Conservation (phyloP, 2,888 invertebrate genomes). For the Tipula unca region DNA sequence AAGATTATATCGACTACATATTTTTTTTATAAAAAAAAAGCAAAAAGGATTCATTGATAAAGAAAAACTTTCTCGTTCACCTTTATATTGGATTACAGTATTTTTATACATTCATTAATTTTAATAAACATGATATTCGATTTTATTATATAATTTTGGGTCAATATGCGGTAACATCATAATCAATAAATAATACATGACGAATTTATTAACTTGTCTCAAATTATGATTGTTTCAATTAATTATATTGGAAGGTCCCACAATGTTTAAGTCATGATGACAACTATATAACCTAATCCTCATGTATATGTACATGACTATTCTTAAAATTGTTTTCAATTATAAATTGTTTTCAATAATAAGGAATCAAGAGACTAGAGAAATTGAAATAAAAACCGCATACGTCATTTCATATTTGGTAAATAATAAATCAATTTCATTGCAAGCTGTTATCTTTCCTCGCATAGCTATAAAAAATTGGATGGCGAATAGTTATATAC, state of each 20-base stretch:
- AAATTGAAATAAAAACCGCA: neutral
- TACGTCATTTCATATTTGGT: neutral
- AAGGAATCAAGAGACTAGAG: neutral
- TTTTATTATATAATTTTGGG: neutral
- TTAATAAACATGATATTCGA: neutral
- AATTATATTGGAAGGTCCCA: neutral
- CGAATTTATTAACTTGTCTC: neutral
- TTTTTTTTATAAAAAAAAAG: neutral
- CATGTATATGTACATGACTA: neutral
- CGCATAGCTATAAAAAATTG: neutral
- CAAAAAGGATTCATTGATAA: neutral
- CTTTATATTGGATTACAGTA: neutral
- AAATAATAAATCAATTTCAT: slow-evolving; percentile 16
- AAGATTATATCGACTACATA: neutral
- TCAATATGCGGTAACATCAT: neutral
- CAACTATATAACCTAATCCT: neutral
- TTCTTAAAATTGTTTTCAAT: neutral
- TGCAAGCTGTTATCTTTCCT: neutral
- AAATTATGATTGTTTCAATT: neutral
- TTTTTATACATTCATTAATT: neutral
- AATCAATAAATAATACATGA: neutral
- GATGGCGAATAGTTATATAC: neutral
- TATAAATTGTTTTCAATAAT: neutral
- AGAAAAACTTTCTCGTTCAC: neutral
- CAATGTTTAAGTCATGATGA: neutral